Percentiles rank a stretch among this genome's conserved stretches.
Conservation (phyloP, 2,113 vertebrate genomes). For the Microtus montanus region DNA sequence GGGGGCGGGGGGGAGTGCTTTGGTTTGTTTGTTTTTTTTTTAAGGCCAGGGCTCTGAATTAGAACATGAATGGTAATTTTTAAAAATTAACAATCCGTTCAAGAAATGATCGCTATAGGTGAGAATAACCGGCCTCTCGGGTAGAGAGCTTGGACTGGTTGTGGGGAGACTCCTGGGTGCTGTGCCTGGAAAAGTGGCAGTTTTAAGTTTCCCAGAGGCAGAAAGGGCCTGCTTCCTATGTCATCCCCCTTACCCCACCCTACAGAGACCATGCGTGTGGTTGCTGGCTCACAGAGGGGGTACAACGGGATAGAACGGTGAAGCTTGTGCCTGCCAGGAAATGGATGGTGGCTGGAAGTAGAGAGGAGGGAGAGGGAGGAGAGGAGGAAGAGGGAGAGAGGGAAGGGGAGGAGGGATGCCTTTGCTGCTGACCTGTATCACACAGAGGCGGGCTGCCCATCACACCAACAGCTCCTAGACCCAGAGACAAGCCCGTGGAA, state of each 20-base stretch:
- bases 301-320: not conserved
- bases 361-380: no score
- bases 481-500: not conserved
- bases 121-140: not conserved
- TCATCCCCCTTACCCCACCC: not conserved
- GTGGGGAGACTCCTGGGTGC: not conserved
- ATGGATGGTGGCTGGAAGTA: not conserved
- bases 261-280: not conserved
- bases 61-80: slow-evolving; percentile 22
- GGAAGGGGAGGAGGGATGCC: no score
- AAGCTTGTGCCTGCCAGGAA: not conserved
- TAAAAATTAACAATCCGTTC: slow-evolving; percentile 50
- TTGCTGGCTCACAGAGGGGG: not conserved
- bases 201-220: not conserved
- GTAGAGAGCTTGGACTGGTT: not conserved
- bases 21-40: not conserved
- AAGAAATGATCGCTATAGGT: not conserved
- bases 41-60: slow-evolving; percentile 34
- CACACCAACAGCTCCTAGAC: not conserved
- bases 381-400: no score
- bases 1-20: not conserved
- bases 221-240: not conserved
- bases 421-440: not conserved
- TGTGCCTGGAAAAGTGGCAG: not conserved
- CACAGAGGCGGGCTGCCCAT: not conserved